Base-by-base conservation (phyloP, 2,888 invertebrate genomes). In the Priocnemis perturbator region DNA sequence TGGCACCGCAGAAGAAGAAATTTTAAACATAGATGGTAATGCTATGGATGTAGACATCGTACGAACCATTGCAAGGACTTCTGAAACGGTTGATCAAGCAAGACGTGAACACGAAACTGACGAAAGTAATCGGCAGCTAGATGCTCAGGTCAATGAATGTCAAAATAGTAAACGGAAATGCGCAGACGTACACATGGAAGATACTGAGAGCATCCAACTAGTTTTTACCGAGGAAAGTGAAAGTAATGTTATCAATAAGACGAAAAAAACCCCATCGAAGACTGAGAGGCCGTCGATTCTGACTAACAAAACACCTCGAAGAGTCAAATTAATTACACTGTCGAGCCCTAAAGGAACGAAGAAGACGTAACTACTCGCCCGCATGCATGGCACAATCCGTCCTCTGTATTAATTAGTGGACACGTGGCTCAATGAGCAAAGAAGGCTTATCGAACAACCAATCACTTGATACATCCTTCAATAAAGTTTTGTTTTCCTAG, bases 321-420 rank as follows among this genome's bases (percentile, higher is more conserved):
- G 95, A 73, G 94, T 95, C 3, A 91, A 92, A 73, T 92, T 96
- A 65, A 94, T 94, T 23, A 95, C 95, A 0, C 89, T 96, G 47
- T 94, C 95, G 2, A 95, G 95, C 83, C 95, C 95, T 56, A 95
- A 95, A 87, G 92, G 92, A 70, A 91, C 91, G 81, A 94, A 93
- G 84, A 92, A 92, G 68, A 3, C 23, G 9, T 26, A 19, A 57
- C 7, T 47, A 26, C 5, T 26, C 26, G 26, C 5, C 2, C 26
- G 26, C 5, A 5, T 26, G 26, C 26, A 26, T 3, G 2, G 26
- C 26, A 26, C 26, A 26, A 26, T 26, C 26, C 26, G 26, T 3
- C 26, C 26, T 26, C 3, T 26, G 5, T 26, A 26, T 26, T 26
- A 26, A 26, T 26, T 26, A 26, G 26, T 26, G 26, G 26, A 26